Conservation (phyloP, 2,797 vertebrate species). For the Oophaga sylvatica region DNA sequence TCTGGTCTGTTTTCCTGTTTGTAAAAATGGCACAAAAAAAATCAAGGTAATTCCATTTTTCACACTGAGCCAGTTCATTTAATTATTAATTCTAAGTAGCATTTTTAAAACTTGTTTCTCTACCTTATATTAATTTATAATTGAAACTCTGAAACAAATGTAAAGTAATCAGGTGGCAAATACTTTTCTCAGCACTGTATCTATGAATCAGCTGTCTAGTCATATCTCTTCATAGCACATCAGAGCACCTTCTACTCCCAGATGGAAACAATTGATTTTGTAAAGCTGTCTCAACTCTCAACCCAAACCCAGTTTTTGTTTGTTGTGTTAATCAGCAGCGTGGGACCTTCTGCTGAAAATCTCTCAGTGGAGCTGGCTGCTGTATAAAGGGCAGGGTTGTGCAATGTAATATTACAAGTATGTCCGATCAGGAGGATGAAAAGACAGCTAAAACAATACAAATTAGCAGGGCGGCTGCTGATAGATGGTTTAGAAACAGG, state of each 20-base stretch:
- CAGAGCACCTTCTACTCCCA: constrained; percentile 6
- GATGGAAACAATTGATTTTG: neutral
- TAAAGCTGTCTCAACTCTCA: neutral
- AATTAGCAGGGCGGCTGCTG: constrained; percentile 55
- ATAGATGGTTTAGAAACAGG: constrained; percentile 54
- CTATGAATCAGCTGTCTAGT: neutral
- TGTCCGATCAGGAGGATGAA: constrained; percentile 58
- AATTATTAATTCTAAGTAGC: neutral
- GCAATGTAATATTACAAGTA: constrained; percentile 59
- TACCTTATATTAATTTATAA: neutral
- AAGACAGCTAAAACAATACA: constrained; percentile 62
- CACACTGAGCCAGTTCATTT: neutral
- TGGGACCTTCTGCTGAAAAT: constrained; percentile 24
- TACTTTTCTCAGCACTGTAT: neutral
- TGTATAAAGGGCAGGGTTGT: constrained; percentile 57
- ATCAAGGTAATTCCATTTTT: neutral
- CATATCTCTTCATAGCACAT: neutral
- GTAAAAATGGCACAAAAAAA: too few relatives aligned
- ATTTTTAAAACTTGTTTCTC: neutral
- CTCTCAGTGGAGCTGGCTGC: constrained; percentile 31
- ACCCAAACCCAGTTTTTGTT: neutral
- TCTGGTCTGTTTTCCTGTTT: too few relatives aligned
- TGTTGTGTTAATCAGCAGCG: constrained; percentile 8
- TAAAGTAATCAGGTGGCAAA: neutral
- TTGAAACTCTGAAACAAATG: neutral